These are phyloP conservation scores for Orthosia cruda DNA, from an alignment of 2,888 invertebrate genomes.

Conservation along the genomic window DNA sequence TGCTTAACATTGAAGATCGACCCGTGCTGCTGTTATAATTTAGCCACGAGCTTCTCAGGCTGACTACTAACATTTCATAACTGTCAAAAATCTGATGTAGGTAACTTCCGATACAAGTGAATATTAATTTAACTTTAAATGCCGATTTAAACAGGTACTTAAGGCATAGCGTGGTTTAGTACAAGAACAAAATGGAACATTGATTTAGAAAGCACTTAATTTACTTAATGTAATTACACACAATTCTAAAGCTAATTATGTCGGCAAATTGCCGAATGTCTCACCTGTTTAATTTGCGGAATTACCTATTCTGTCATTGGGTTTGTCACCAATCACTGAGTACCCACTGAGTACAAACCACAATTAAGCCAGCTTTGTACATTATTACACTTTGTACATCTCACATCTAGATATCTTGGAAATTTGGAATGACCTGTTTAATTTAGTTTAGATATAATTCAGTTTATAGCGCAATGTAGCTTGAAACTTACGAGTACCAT, in stretches of 20 bases:
- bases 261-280: conserved; percentile 36
- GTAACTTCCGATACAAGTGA: neutral
- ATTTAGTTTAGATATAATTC: neutral
- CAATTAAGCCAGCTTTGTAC: conserved; percentile 20
- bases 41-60: no score
- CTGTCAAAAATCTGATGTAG: no score
- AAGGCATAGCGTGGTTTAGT: neutral
- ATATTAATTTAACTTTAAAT: neutral
- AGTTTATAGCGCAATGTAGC: neutral
- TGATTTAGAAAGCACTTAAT: conserved; percentile 22
- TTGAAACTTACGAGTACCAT: neutral
- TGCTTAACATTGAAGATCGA: no score
- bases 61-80: no score
- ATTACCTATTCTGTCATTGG: conserved; percentile 43
- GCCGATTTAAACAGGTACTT: neutral
- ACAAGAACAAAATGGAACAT: neutral
- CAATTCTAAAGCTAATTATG: conserved; percentile 42
- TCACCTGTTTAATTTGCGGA: conserved; percentile 42
- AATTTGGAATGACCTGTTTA: neutral
- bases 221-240: conserved; percentile 30
- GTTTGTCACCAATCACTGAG: conserved; percentile 35
- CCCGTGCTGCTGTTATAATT: no score
- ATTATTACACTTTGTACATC: conserved; percentile 24
- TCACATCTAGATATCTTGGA: conserved; percentile 3
- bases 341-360: conserved; percentile 17